Percentiles rank a stretch among this genome's conserved stretches.
These are phyloP conservation scores for Agriopis marginaria DNA, from an alignment of 2,888 invertebrate species.

Conservation along the genomic window DNA sequence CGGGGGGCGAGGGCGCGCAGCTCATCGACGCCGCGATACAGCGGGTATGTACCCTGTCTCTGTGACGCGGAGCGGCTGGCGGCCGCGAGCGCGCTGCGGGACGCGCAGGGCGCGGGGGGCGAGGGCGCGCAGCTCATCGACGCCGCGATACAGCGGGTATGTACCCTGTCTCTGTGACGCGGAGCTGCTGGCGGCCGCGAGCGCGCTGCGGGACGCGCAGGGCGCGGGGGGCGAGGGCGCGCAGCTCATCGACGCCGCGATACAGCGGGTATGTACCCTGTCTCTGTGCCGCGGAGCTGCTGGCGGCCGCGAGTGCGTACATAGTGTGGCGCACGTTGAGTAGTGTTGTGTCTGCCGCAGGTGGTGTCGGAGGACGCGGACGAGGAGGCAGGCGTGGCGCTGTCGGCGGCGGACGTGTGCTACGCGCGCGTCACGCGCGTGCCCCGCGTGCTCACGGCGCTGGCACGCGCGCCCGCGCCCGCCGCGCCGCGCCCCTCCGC, in stretches of 20 bases:
- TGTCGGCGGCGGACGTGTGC: constrained; percentile 70
- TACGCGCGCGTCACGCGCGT: constrained; percentile 70
- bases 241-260: constrained; percentile 66
- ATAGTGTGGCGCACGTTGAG: neutral
- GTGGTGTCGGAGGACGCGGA: constrained; percentile 59
- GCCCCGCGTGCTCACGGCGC: constrained; percentile 61
- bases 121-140: constrained; percentile 74
- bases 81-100: constrained; percentile 90
- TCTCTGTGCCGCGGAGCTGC: constrained; percentile 94
- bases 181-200: constrained; percentile 92
- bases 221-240: constrained; percentile 69
- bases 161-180: too few species aligned
- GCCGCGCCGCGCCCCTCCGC: constrained; percentile 51
- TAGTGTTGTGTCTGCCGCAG: constrained; percentile 38
- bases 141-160: constrained; percentile 64
- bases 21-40: constrained; percentile 65
- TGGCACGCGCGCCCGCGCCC: constrained; percentile 50
- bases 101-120: constrained; percentile 76
- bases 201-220: constrained; percentile 88
- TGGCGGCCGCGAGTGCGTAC: constrained; percentile 90
- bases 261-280: constrained; percentile 67
- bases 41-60: too few species aligned
- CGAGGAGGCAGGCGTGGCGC: constrained; percentile 63
- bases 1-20: constrained; percentile 72
- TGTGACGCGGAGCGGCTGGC: constrained; percentile 94